Evolutionary conservation across 2,113 vertebrate species (phyloP).

Genomic region (Tursiops truncatus): DNA sequence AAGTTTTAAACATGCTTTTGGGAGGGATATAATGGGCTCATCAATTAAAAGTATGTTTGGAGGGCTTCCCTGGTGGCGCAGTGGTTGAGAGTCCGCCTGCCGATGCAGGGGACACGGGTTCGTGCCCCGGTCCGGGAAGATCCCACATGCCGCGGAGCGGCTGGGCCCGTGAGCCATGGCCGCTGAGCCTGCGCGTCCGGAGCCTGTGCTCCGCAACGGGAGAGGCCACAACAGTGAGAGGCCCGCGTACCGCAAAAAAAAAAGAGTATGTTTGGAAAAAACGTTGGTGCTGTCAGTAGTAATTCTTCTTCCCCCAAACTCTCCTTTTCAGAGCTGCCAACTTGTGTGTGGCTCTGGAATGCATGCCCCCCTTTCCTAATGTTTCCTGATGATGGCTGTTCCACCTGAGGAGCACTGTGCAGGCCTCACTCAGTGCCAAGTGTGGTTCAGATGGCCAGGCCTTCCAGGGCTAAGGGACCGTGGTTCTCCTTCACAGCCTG

Average conservation of each 20-base stretch:
- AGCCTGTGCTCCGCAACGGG: too few species aligned
- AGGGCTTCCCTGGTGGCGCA: not conserved
- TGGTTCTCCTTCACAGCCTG: slow-evolving; percentile 56
- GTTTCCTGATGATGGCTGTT: slow-evolving; percentile 12
- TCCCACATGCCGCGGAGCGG: too few species aligned
- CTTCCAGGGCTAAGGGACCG: not conserved
- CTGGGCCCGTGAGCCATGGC: too few species aligned
- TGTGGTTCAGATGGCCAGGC: slow-evolving; percentile 61
- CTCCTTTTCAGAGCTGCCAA: not conserved
- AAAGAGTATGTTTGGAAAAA: slow-evolving; percentile 56
- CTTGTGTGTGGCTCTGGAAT: not conserved
- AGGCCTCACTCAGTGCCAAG: slow-evolving; percentile 49
- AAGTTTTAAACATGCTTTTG: slow-evolving; percentile 65
- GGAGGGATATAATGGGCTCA: slow-evolving; percentile 43
- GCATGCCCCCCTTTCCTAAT: not conserved
- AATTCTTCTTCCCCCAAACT: not conserved
- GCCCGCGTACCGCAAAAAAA: too few species aligned
- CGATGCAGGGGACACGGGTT: too few species aligned
- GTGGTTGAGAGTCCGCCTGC: too few species aligned
- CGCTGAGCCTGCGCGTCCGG: too few species aligned
- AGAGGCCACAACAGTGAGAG: too few species aligned
- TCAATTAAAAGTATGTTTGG: slow-evolving; percentile 64
- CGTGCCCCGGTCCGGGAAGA: accelerated
- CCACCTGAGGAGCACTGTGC: slow-evolving; percentile 42
- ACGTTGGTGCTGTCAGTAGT: not conserved